These are phyloP conservation scores for Philereme transversata DNA, from an alignment of 2,888 invertebrate species.

Conservation along the genomic window DNA sequence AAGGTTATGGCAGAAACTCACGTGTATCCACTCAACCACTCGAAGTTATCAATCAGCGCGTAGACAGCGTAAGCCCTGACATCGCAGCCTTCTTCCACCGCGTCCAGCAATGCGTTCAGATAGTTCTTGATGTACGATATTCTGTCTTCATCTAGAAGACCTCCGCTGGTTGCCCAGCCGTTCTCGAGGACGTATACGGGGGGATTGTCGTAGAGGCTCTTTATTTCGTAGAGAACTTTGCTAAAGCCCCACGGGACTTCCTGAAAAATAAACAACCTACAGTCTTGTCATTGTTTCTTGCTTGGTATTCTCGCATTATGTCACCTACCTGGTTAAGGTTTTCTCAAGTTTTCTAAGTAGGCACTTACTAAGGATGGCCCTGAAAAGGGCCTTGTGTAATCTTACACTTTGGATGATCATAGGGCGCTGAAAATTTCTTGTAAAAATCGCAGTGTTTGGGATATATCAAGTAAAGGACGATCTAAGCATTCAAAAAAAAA, in stretches of 20 bases:
- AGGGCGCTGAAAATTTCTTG: no score
- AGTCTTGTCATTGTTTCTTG: no score
- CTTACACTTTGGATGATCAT: no score
- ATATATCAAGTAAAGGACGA: no score
- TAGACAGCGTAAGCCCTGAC: conserved; percentile 83
- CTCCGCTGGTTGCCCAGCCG: conserved; percentile 80
- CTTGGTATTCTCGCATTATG: no score
- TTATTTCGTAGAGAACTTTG: conserved; percentile 80
- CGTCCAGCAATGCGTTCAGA: conserved; percentile 71
- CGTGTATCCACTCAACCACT: conserved; percentile 85
- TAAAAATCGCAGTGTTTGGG: no score
- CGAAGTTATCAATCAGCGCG: conserved; percentile 87
- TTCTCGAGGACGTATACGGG: conserved; percentile 85
- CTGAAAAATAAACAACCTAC: conserved; percentile 45
- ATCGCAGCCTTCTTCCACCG: conserved; percentile 74
- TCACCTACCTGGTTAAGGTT: no score
- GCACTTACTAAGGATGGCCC: no score
- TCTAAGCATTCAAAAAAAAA: no score
- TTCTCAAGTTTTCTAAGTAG: no score
- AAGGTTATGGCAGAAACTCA: conserved; percentile 51
- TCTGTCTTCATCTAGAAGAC: conserved; percentile 74
- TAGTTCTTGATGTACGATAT: conserved; percentile 70
- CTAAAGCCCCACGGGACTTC: conserved; percentile 85
- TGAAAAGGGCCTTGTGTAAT: no score
- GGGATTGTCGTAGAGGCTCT: conserved; percentile 79